Evolutionary conservation across 2,797 vertebrate genomes (phyloP), one percentile per base, ranked within the genome.

Genomic region (Aeoliscus strigatus): DNA sequence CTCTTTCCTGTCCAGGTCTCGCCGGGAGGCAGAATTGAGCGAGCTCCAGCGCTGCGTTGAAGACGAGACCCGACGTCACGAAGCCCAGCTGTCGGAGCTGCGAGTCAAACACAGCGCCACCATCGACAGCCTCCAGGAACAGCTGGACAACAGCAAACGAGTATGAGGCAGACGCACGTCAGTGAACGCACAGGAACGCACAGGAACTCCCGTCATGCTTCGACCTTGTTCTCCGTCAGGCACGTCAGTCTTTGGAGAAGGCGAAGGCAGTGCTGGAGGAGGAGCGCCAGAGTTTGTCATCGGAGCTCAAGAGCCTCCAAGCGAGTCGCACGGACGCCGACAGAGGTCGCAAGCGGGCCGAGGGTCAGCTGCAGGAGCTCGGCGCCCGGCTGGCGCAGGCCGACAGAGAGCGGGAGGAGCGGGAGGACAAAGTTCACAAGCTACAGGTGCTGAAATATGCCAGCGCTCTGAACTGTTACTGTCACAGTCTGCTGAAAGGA

Each of bases 241-340:
- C 82, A 0, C 87, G 89, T 15, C 89, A 90, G 73, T 86, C 85
- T 0, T 83, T 94, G 69, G 93, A 96, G 71, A 95, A 95, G 60
- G 75, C 87, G 6, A 93, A 93, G 43, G 17, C 58, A 0, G 13
- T 80, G 4, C 73, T 93, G 67, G 92, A 94, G 63, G 89, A 89
- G 9, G 93, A 96, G 77, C 86, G 91, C 23, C 53, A 79, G 0
- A 92, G 86, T 66, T 76, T 94, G 30, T 78, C 66, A 4, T 44
- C 73, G 0, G 93, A 96, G 65, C 80, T 95, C 12, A 91, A 90
- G 73, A 65, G 64, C 38, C 82, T 93, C 27, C 91, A 93, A 71
- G 55, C 73, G 0, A 50, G 81, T 0, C 89, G 89, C 24, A 86
- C 86, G 36, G 93, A 96, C 42, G 91, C 89, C 0, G 93, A 96